These are phyloP conservation scores for Drosophila atripex DNA, from an alignment of 2,888 invertebrate species.

Conservation along the genomic window DNA sequence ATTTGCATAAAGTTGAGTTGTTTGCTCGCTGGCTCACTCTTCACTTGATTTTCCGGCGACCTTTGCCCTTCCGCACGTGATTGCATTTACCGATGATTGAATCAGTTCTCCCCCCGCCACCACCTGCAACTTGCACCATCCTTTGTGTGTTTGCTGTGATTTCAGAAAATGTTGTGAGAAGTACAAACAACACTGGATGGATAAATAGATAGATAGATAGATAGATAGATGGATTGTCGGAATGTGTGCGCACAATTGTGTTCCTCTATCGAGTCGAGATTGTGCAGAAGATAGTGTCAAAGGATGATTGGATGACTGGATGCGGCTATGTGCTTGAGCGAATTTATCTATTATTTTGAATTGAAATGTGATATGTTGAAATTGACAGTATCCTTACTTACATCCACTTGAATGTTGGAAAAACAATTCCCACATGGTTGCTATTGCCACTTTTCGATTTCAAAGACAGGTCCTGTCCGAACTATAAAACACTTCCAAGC, in stretches of 20 bases:
- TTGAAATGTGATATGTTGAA: not conserved
- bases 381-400: not conserved
- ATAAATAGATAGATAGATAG: slow-evolving; percentile 22
- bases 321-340: slow-evolving; percentile 16
- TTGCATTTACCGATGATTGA: slow-evolving; percentile 42
- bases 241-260: slow-evolving; percentile 31
- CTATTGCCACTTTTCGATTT: slow-evolving; percentile 44
- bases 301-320: slow-evolving; percentile 37
- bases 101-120: slow-evolving; percentile 22
- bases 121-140: slow-evolving; percentile 13
- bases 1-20: slow-evolving; percentile 65
- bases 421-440: slow-evolving; percentile 10
- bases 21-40: slow-evolving; percentile 15
- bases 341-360: not conserved
- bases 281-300: slow-evolving; percentile 40
- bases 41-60: slow-evolving; percentile 20
- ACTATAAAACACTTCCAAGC: slow-evolving; percentile 42
- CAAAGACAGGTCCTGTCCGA: slow-evolving; percentile 44
- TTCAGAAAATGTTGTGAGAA: slow-evolving; percentile 71
- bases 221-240: slow-evolving; percentile 13
- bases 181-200: slow-evolving; percentile 58
- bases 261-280: slow-evolving; percentile 25
- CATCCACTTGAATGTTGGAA: not conserved
- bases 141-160: slow-evolving; percentile 59
- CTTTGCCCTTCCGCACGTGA: slow-evolving; percentile 32